A percentile compares a stretch with the other conserved stretches of the same genome.
Evolutionary conservation across 2,113 vertebrate species (phyloP).

Genomic region (Chionodraco myersi): DNA sequence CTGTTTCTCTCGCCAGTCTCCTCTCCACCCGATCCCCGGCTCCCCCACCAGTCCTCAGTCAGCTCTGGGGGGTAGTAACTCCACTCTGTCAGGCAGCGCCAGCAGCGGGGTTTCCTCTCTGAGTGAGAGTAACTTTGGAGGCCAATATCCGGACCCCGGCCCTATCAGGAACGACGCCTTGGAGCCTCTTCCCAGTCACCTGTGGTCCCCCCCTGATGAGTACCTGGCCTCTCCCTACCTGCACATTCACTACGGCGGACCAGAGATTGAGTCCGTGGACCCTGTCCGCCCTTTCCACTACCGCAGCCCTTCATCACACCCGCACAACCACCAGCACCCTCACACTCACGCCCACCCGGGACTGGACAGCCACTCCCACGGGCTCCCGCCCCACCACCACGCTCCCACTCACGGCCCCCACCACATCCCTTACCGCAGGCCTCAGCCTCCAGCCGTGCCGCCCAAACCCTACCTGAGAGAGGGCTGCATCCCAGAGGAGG

Average conservation of each 20-base stretch:
- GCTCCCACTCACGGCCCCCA: conserved; percentile 68
- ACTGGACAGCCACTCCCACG: conserved; percentile 88
- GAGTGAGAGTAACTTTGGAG: conserved; percentile 93
- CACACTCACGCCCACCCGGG: conserved; percentile 80
- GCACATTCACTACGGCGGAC: conserved; percentile 93
- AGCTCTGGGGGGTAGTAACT: conserved; percentile 94
- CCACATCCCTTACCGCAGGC: conserved; percentile 78
- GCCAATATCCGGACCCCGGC: conserved; percentile 83
- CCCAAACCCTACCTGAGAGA: conserved; percentile 94
- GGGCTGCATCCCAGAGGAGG: conserved; percentile 89
- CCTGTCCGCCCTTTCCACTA: conserved; percentile 92
- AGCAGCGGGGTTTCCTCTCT: conserved; percentile 96
- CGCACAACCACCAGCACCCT: conserved; percentile 76
- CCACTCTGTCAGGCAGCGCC: conserved; percentile 94
- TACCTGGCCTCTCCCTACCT: conserved; percentile 92
- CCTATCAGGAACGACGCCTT: conserved; percentile 90
- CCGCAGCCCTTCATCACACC: conserved; percentile 92
- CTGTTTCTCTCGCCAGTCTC: conserved; percentile 85
- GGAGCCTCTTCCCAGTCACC: conserved; percentile 93
- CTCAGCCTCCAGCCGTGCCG: conserved; percentile 88
- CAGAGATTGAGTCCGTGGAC: conserved; percentile 92
- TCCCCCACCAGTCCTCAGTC: conserved; percentile 96
- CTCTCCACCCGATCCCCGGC: conserved; percentile 94
- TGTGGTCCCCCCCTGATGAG: conserved; percentile 91
- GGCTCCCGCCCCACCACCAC: conserved; percentile 81